A percentile compares a stretch with the other conserved stretches of the same genome.
Evolutionary conservation across 2,888 invertebrate species (phyloP).

Genomic region (Drosophila neonasuta): DNA sequence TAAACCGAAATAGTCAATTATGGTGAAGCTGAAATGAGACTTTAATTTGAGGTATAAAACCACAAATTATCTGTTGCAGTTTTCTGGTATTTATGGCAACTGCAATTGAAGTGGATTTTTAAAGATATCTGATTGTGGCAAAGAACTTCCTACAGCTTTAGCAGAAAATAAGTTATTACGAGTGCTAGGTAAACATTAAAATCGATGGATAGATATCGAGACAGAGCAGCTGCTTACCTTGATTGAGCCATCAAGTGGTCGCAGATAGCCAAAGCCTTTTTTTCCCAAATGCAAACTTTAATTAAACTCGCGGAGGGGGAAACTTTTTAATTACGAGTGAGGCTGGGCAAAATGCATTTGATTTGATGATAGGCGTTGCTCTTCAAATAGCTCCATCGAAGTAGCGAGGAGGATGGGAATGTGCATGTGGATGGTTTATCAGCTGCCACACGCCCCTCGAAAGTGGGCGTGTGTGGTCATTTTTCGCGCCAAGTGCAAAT

Average conservation of each 20-base stretch:
- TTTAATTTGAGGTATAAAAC: neutral
- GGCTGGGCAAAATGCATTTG: conserved; percentile 43
- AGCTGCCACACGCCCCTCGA: conserved; percentile 48
- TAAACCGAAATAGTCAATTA: neutral
- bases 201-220: conserved; percentile 37
- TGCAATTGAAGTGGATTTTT: too few species aligned
- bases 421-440: conserved; percentile 36
- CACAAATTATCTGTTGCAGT: neutral
- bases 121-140: neutral
- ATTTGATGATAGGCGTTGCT: conserved; percentile 51
- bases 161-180: conserved; percentile 46
- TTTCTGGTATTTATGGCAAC: neutral
- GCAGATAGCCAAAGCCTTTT: conserved; percentile 7
- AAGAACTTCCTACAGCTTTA: neutral
- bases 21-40: neutral
- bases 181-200: conserved; percentile 47
- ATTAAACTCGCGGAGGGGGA: conserved; percentile 48
- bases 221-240: neutral
- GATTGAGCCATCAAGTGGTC: conserved; percentile 53
- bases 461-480: conserved; percentile 65
- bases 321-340: conserved; percentile 50
- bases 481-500: conserved; percentile 70
- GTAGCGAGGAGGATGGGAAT: conserved; percentile 1
- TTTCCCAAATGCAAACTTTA: conserved; percentile 38
- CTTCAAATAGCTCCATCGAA: conserved; percentile 37